Conservation (phyloP, 2,888 invertebrate species). For the Catocala fraxini region DNA sequence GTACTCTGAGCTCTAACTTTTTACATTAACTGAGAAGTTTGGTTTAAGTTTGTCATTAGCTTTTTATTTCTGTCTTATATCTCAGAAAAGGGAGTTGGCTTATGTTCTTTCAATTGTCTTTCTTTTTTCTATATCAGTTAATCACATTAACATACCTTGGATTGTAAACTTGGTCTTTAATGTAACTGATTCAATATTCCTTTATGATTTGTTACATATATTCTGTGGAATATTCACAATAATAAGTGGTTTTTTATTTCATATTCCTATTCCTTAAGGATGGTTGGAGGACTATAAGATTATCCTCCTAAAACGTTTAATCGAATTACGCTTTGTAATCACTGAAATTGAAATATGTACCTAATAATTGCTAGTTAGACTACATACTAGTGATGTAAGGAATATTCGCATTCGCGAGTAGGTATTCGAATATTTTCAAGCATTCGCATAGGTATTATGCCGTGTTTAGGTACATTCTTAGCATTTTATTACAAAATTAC, state of each 20-base stretch:
- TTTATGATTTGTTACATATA: constrained; percentile 83
- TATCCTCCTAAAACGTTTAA: no score
- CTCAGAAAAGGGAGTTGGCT: constrained; percentile 79
- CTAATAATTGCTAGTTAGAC: no score
- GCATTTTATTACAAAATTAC: no score
- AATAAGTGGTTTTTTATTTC: constrained; percentile 68
- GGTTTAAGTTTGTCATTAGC: constrained; percentile 76
- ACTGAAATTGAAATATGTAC: no score
- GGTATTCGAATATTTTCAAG: no score
- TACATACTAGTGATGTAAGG: no score
- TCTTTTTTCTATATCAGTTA: constrained; percentile 71
- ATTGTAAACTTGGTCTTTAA: constrained; percentile 81
- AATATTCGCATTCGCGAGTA: no score
- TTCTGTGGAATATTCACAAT: constrained; percentile 81
- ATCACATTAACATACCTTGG: constrained; percentile 75
- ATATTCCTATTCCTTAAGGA: background rate
- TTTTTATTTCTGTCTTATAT: constrained; percentile 67
- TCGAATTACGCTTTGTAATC: no score
- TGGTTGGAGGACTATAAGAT: no score
- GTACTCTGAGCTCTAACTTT: constrained; percentile 75
- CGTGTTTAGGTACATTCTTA: no score
- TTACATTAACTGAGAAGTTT: constrained; percentile 82
- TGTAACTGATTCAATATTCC: constrained; percentile 74
- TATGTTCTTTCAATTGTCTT: constrained; percentile 78
- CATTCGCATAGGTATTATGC: no score